Percentiles rank a stretch among this genome's conserved stretches.
Evolutionary conservation across 2,797 vertebrate genomes (phyloP).

Genomic region (Phrynocephalus forsythii): DNA sequence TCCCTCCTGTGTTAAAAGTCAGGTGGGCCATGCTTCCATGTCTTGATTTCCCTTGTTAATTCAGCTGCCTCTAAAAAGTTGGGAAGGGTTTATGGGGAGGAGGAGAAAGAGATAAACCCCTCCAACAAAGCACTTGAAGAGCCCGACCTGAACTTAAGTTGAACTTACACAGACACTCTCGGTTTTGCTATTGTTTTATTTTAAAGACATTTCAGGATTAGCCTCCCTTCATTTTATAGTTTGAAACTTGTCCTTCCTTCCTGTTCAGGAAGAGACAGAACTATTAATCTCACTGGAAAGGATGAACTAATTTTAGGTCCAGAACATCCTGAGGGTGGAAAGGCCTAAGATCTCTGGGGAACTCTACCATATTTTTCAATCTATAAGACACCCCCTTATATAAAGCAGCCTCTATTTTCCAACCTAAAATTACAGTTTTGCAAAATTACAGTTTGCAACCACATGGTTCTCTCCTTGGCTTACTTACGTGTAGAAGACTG

Average conservation of each 20-base stretch:
- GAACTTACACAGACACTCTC: conserved; percentile 46
- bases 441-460: too few relatives aligned
- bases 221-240: conserved; percentile 29
- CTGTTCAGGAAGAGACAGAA: neutral
- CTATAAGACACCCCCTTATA: too few relatives aligned
- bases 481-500: too few relatives aligned
- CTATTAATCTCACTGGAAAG: conserved; percentile 30
- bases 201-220: conserved; percentile 25
- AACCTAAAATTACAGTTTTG: too few relatives aligned
- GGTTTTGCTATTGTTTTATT: neutral
- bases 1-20: conserved; percentile 12
- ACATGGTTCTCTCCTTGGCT: too few relatives aligned
- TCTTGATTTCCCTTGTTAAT: conserved; percentile 26
- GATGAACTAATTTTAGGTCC: conserved; percentile 10
- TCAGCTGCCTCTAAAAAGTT: neutral
- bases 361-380: neutral
- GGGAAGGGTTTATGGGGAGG: neutral
- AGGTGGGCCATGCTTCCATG: neutral
- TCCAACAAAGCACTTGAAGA: conserved; percentile 43
- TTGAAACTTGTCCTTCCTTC: neutral
- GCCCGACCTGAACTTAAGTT: conserved; percentile 15
- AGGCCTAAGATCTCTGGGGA: conserved; percentile 8
- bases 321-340: conserved; percentile 32
- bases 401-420: too few relatives aligned
- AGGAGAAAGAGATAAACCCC: neutral